Evolutionary conservation across 2,113 vertebrate genomes (phyloP), one percentile per base, ranked within the genome.

Genomic region (Cichladusa arquata): DNA sequence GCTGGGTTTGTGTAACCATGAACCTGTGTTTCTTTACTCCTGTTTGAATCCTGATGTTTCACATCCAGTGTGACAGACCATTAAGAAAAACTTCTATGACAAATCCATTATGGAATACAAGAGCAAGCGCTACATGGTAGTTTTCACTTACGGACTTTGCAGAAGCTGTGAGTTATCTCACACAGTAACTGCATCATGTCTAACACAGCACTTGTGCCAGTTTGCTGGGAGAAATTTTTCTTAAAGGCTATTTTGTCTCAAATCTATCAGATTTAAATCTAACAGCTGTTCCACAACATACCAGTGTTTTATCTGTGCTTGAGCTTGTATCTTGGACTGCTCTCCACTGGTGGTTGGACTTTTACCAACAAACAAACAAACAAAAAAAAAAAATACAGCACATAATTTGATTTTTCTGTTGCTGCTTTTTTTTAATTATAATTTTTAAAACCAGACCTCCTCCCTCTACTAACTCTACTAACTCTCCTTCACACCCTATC

Each of bases 321-420:
- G 85, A 92, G 72, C 4, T 38, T 89, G 71, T 82, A 87, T 60
- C 72, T 64, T 34, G 64, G 51, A 80, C 44, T 65, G 60, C 83
- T 83, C 69, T 94, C 71, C 85, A 36, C 62, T 86, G 66, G 71
- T 69, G 94, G 66, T 44, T 96, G 78, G 82, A 76, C 73, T 96
- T 92, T 92, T 74, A 73, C 82, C 73, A 95, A 91, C 69, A 94
- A 94, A 92, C 6, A 60, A 89, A 69, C 33, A 91, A 58, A 47
- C 6, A 70, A 61, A 36, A 17, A 60, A 17, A 60, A 60, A 38
- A 72, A 44, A 36, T 15, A 25, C 29, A 85, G 25, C 44, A 54
- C 5, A 51, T 79, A 10, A 40, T 81, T 69, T 83, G 38, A 54
- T 88, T 91, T 95, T 70, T 40, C 61, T 58, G 26, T 53, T 64